phyloP scores from a whole-genome alignment of 2,113 vertebrate species.

The Gymnorhina tibicen region DNA sequence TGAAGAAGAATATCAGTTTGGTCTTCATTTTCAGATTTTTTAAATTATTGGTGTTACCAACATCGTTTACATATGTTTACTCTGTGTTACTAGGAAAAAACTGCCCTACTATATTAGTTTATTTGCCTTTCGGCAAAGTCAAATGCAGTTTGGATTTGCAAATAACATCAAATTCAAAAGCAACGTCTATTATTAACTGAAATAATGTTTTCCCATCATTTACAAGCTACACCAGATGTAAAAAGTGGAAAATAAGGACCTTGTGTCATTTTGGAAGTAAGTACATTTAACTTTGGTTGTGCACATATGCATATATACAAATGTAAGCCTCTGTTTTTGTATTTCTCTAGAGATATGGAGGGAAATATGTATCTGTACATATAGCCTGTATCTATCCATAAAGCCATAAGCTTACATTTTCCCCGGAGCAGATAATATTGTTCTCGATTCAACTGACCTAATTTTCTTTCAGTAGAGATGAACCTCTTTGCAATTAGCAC shows the following conservation, averaged over 20 bases:
- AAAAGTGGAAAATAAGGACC: neutral
- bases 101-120: neutral
- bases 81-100: neutral
- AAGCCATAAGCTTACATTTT: neutral
- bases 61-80: neutral
- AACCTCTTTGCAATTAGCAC: neutral
- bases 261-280: neutral
- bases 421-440: neutral
- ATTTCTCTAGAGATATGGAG: neutral
- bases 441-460: neutral
- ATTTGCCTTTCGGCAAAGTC: neutral
- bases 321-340: neutral
- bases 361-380: neutral
- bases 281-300: neutral
- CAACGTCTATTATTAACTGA: neutral
- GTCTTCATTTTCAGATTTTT: neutral
- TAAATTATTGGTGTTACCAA: neutral
- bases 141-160: neutral
- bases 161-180: neutral
- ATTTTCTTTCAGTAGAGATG: neutral
- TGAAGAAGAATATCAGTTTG: neutral
- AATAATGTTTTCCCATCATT: neutral
- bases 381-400: neutral
- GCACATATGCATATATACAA: rapidly evolving
- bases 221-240: neutral